These are phyloP conservation scores for Drosophila chauvacae DNA, from an alignment of 1,140 invertebrate genomes.

Conservation along the genomic window DNA sequence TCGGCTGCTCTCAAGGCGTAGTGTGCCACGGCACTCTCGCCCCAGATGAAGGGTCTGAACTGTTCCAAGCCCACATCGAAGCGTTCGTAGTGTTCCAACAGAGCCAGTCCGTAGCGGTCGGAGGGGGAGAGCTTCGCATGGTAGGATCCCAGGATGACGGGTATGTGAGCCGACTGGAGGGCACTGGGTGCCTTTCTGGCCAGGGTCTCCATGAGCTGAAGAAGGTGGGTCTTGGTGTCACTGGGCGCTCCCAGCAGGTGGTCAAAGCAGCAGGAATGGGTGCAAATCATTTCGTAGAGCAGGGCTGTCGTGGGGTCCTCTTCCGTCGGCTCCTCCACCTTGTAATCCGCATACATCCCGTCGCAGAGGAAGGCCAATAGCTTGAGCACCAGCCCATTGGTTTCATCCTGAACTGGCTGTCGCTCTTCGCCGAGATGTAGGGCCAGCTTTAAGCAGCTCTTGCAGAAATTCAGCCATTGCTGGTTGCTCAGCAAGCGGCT, in stretches of 20 bases:
- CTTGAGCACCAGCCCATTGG: constrained; percentile 85
- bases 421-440: constrained; percentile 86
- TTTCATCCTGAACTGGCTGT: constrained; percentile 63
- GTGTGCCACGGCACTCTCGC: constrained; percentile 90
- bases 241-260: constrained; percentile 76
- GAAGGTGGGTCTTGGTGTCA: constrained; percentile 86
- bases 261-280: constrained; percentile 90
- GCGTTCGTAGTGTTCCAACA: constrained; percentile 88
- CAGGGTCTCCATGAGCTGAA: constrained; percentile 87
- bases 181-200: constrained; percentile 86
- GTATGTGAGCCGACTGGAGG: constrained; percentile 88
- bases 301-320: constrained; percentile 66
- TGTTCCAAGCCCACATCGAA: constrained; percentile 87
- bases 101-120: constrained; percentile 88
- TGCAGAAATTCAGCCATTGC: constrained; percentile 88
- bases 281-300: constrained; percentile 90
- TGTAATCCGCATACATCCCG: constrained; percentile 85
- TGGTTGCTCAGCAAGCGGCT: constrained; percentile 85
- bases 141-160: constrained; percentile 90
- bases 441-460: constrained; percentile 87
- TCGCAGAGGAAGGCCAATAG: constrained; percentile 86
- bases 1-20: constrained; percentile 88
- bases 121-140: constrained; percentile 87
- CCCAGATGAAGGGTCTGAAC: constrained; percentile 92
- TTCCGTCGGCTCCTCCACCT: constrained; percentile 7